phyloP scores from a whole-genome alignment of 2,113 vertebrate genomes.

The Sorex araneus region DNA sequence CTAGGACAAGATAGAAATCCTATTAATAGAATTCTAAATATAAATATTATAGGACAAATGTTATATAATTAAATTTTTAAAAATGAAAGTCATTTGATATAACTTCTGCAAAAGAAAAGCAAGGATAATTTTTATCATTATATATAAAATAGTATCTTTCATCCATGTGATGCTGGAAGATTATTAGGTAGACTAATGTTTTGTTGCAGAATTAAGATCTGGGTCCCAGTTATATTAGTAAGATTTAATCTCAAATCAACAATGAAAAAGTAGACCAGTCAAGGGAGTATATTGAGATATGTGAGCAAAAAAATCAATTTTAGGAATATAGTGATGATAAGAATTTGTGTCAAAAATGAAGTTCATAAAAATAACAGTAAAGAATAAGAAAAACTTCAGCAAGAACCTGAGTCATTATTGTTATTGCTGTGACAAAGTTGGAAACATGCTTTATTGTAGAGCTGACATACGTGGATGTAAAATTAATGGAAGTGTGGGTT shows the following conservation, averaged over 20 bases:
- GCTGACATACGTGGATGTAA: too few species aligned
- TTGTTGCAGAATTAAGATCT: neutral
- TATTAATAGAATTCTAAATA: neutral
- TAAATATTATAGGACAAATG: neutral
- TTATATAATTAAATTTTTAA: neutral
- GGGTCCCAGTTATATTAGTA: neutral
- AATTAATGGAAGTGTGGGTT: too few species aligned
- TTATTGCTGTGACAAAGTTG: too few species aligned
- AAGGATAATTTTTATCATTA: neutral
- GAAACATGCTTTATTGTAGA: too few species aligned
- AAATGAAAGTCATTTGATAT: neutral
- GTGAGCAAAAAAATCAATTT: neutral
- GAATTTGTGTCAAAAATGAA: conserved; percentile 32
- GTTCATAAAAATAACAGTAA: neutral
- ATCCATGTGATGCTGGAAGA: neutral
- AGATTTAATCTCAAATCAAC: neutral
- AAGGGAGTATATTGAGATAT: neutral
- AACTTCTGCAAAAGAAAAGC: neutral
- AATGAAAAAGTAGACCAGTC: neutral
- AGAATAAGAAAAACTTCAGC: too few species aligned
- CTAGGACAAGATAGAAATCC: neutral
- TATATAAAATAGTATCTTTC: neutral
- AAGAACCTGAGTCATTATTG: too few species aligned
- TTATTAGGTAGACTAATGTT: neutral
- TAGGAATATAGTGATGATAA: neutral